phyloP scores from a whole-genome alignment of 1,140 invertebrate genomes.

The Heliconius eleuchia region DNA sequence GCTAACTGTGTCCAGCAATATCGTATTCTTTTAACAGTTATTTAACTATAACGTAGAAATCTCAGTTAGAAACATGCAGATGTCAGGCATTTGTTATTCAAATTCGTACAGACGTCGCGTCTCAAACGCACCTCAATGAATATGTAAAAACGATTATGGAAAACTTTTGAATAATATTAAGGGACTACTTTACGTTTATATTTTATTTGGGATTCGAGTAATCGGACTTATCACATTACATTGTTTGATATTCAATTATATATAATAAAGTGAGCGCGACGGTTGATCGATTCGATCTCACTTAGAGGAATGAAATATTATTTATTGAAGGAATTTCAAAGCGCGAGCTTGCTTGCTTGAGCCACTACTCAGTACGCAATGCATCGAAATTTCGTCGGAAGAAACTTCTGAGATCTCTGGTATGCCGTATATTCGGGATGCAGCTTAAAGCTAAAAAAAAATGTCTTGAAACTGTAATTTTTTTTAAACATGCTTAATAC shows the following conservation, averaged over 20 bases:
- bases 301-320: too few relatives aligned
- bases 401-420: too few relatives aligned
- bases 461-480: neutral
- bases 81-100: constrained; percentile 78
- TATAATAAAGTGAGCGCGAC: neutral
- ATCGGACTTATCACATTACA: neutral
- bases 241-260: neutral
- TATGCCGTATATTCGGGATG: too few relatives aligned
- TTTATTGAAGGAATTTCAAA: too few relatives aligned
- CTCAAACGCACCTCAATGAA: constrained; percentile 76
- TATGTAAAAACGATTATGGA: constrained; percentile 80
- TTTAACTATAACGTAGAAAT: constrained; percentile 58
- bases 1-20: constrained; percentile 21
- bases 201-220: constrained; percentile 24
- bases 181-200: constrained; percentile 40
- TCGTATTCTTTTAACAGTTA: constrained; percentile 50
- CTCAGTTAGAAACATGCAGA: constrained; percentile 67
- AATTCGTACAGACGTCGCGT: constrained; percentile 68
- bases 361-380: too few relatives aligned
- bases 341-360: too few relatives aligned
- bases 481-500: neutral
- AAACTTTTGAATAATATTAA: constrained; percentile 67
- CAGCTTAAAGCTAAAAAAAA: too few relatives aligned
- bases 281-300: too few relatives aligned
- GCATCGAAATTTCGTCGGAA: too few relatives aligned